Evolutionary conservation across 2,797 vertebrate species (phyloP).

Genomic region (Centropyge bicolor): DNA sequence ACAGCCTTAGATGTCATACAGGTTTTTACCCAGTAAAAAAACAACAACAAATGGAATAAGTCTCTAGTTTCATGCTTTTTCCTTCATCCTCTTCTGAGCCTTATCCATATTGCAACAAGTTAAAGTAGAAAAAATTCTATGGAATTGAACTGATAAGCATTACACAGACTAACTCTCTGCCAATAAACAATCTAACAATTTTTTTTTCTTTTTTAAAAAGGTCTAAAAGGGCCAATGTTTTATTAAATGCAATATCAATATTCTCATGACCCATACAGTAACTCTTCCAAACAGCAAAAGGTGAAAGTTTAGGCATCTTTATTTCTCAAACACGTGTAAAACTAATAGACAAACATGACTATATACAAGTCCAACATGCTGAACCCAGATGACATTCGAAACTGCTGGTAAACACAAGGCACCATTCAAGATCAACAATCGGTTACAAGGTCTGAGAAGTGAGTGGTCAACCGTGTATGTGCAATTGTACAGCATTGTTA

Average conservation of each 20-base stretch:
- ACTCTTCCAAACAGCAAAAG: conserved; percentile 35
- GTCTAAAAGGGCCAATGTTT: neutral
- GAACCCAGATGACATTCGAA: conserved; percentile 76
- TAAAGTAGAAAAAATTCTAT: no score
- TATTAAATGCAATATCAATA: neutral
- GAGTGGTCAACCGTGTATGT: conserved; percentile 52
- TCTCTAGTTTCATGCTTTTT: no score
- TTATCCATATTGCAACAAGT: no score
- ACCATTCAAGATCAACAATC: conserved; percentile 83
- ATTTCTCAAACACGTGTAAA: conserved; percentile 75
- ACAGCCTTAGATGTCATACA: no score
- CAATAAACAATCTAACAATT: neutral
- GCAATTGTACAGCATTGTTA: conserved; percentile 45
- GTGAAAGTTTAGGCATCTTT: conserved; percentile 58
- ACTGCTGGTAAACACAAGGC: conserved; percentile 85
- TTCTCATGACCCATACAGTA: neutral
- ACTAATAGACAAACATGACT: conserved; percentile 73
- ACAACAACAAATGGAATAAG: no score
- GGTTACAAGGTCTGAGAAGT: conserved; percentile 70
- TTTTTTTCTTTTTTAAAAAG: neutral
- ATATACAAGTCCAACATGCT: conserved; percentile 73
- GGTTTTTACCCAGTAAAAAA: no score
- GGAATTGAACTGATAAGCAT: no score
- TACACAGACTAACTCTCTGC: neutral
- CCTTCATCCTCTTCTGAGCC: no score